Percentiles rank a stretch among this genome's conserved stretches.
phyloP scores from a whole-genome alignment of 1,140 invertebrate genomes.

The Drosophila chauvacae region DNA sequence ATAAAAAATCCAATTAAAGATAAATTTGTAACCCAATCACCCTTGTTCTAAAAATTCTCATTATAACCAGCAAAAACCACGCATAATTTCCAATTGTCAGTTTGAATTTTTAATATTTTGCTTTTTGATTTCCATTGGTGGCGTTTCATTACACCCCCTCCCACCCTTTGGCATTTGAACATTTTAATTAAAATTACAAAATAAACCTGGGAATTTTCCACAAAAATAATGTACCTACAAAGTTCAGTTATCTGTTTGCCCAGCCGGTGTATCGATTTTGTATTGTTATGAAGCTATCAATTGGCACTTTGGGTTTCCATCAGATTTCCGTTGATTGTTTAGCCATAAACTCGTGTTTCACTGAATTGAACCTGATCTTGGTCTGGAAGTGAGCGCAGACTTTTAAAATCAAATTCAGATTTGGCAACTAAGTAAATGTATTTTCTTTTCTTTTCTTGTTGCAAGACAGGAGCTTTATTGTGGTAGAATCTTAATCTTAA shows the following conservation, averaged over 20 bases:
- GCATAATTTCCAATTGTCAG: constrained; percentile 11
- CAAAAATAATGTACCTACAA: constrained; percentile 9
- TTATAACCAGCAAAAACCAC: neutral
- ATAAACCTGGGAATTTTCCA: constrained; percentile 2
- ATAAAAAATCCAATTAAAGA: constrained; percentile 4
- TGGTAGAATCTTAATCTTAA: neutral
- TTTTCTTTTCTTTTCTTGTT: no score
- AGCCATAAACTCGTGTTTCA: neutral
- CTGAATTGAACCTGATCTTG: no score
- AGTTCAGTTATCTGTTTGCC: constrained; percentile 1
- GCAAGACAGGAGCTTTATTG: no score
- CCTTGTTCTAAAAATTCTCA: neutral
- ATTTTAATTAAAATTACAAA: constrained; percentile 56
- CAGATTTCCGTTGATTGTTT: neutral
- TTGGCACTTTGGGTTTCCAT: constrained; percentile 6
- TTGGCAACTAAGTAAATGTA: no score
- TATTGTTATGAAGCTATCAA: constrained; percentile 24
- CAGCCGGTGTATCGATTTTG: constrained; percentile 17
- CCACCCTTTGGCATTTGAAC: neutral
- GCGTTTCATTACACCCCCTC: neutral
- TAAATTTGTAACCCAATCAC: constrained; percentile 7
- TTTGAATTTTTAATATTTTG: constrained; percentile 36
- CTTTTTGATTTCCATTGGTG: constrained; percentile 13
- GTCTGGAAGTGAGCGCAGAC: no score
- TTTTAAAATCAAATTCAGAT: no score